Evolutionary conservation across 2,888 invertebrate genomes (phyloP), one percentile per base, ranked within the genome.

Genomic region (Congeria kusceri): DNA sequence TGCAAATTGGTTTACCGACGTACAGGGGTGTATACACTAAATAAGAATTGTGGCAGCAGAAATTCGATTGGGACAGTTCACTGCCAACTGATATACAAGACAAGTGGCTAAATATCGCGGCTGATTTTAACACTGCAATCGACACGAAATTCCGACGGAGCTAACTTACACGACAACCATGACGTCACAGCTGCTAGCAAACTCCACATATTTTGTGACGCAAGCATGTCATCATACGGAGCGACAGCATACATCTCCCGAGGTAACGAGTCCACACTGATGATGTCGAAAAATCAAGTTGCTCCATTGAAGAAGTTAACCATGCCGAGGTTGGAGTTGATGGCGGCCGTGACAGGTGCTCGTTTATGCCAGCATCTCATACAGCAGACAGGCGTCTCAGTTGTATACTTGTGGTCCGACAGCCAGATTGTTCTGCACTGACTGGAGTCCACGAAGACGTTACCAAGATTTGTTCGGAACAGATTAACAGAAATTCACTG

Each of bases 221-320:
- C 70, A 1, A 75, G 79, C 23, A 69, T 56, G 68, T 62, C 18
- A 27, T 59, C 77, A 18, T 77, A 77, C 61, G 68, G 77, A n/a
- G 68, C 77, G 3, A 39, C 39, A 46, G 62, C 63, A 56, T 68
- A 78, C 62, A 28, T 73, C 9, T 29, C 27, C 13, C 49, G 59
- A 23, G 29, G 29, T 47, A 11, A 62, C 65, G 32, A 70, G 72
- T 23, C 11, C 68, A 11, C 15, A n/a, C 29, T 56, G 28, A 28
- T 28, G n/a, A 29, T 29, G 53, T 53, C 20, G n/a, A 53, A 53
- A 25, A 5, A 20, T 25, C 53, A 20, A 15, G 77, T 77, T 9
- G 72, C 77, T 20, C 72, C 77, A 4, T 28, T 73, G 32, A 65
- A 66, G 39, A 58, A 47, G 15, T 28, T 73, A 25, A 66, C 61